Percentiles rank a stretch among this genome's conserved stretches.
Evolutionary conservation across 1,140 invertebrate species (phyloP).

Genomic region (Drosophila kanapiae): DNA sequence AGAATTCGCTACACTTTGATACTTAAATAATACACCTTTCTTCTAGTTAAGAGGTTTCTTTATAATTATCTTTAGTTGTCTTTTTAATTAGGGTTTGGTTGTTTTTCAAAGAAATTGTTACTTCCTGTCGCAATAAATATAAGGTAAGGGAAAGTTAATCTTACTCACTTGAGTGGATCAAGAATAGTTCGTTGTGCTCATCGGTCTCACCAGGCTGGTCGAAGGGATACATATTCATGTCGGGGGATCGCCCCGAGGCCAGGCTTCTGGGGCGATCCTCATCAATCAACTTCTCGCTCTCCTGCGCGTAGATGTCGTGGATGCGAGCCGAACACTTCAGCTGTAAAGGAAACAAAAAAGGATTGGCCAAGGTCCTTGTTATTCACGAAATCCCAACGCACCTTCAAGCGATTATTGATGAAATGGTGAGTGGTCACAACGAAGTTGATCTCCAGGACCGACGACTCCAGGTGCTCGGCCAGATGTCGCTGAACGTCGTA

Average conservation of each 20-base stretch:
- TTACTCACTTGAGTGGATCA: constrained; percentile 78
- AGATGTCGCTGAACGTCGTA: constrained; percentile 77
- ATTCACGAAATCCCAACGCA: constrained; percentile 23
- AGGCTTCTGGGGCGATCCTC: constrained; percentile 82
- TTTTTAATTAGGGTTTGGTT: neutral
- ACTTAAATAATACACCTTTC: too few species aligned
- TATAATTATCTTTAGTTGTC: neutral
- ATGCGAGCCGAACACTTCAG: constrained; percentile 81
- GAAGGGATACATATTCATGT: constrained; percentile 82
- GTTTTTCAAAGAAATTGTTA: neutral
- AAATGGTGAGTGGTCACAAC: constrained; percentile 86
- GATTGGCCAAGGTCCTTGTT: neutral
- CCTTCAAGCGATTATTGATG: constrained; percentile 86
- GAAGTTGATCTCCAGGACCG: constrained; percentile 85
- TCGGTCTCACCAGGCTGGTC: constrained; percentile 68
- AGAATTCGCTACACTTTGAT: neutral
- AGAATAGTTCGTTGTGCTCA: constrained; percentile 75
- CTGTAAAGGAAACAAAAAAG: constrained; percentile 24
- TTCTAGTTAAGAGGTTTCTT: neutral
- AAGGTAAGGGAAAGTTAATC: neutral
- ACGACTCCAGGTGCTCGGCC: constrained; percentile 73
- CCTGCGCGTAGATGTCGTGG: constrained; percentile 81
- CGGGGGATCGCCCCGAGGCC: constrained; percentile 82
- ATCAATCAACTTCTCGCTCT: constrained; percentile 80
- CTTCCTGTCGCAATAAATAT: neutral